Percentiles rank a stretch among this genome's conserved stretches.
phyloP scores from a whole-genome alignment of 2,888 invertebrate genomes.

The Pachycephus smyrnensis region DNA sequence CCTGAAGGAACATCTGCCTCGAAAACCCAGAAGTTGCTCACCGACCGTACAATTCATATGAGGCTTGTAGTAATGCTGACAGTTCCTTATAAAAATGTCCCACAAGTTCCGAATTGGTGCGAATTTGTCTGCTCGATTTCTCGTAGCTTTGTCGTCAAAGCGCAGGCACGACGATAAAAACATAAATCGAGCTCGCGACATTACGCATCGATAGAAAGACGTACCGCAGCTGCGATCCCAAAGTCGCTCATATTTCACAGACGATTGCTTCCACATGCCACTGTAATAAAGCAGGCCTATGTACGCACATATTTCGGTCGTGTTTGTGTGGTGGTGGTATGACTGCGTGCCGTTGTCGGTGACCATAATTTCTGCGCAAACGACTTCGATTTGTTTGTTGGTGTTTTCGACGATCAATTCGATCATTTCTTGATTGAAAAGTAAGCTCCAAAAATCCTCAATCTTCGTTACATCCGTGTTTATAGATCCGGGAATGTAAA shows the following conservation, averaged over 20 bases:
- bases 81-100: slow-evolving; percentile 34
- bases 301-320: too few species aligned
- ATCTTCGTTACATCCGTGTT: not conserved
- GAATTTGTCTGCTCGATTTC: slow-evolving; percentile 17
- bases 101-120: slow-evolving; percentile 27
- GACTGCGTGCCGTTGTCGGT: too few species aligned
- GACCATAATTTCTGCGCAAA: too few species aligned
- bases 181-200: not conserved
- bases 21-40: slow-evolving; percentile 44
- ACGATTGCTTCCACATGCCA: too few species aligned
- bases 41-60: slow-evolving; percentile 45
- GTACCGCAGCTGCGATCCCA: too few species aligned
- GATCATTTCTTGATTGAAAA: slow-evolving; percentile 8
- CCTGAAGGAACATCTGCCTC: slow-evolving; percentile 39
- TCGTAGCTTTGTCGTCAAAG: not conserved
- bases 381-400: too few species aligned
- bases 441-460: slow-evolving; percentile 2
- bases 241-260: too few species aligned
- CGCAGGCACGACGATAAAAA: not conserved
- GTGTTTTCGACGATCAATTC: slow-evolving; percentile 7
- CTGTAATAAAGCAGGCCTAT: too few species aligned
- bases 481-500: too few species aligned
- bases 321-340: too few species aligned
- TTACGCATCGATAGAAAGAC: too few species aligned
- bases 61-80: slow-evolving; percentile 31